A percentile compares a stretch with the other conserved stretches of the same genome.
Evolutionary conservation across 1,140 invertebrate species (phyloP).

Genomic region (Achroia grisella): DNA sequence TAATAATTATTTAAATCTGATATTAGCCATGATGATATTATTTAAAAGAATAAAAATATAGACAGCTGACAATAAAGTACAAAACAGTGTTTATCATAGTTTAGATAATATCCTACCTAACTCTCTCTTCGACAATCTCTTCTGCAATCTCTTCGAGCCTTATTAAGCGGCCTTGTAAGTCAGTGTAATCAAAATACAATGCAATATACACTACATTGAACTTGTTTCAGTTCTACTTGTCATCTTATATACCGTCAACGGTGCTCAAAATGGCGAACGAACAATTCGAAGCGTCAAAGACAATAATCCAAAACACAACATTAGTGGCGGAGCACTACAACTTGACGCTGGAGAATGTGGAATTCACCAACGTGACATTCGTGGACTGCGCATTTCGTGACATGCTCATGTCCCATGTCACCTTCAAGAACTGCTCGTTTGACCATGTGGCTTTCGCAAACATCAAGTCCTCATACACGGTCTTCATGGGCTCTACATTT

Average conservation of each 20-base stretch:
- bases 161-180: too few relatives aligned
- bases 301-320: constrained; percentile 20
- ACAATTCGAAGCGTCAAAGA: constrained; percentile 37
- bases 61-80: too few relatives aligned
- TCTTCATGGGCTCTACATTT: constrained; percentile 53
- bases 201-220: too few relatives aligned
- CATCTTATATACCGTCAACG: constrained; percentile 49
- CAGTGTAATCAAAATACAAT: too few relatives aligned
- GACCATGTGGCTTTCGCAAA: constrained; percentile 59
- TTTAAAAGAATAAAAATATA: too few relatives aligned
- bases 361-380: constrained; percentile 58
- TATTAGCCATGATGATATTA: too few relatives aligned
- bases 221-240: constrained; percentile 54
- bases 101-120: too few relatives aligned
- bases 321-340: constrained; percentile 44
- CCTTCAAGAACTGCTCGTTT: constrained; percentile 66
- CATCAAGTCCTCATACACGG: constrained; percentile 61
- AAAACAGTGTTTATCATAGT: too few relatives aligned
- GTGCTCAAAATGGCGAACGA: constrained; percentile 42
- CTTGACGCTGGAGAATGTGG: constrained; percentile 51
- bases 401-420: constrained; percentile 65
- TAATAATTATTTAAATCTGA: too few relatives aligned
- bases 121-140: too few relatives aligned
- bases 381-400: constrained; percentile 59
- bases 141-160: too few relatives aligned